phyloP scores from a whole-genome alignment of 2,113 vertebrate species.

The Callipepla californica region DNA sequence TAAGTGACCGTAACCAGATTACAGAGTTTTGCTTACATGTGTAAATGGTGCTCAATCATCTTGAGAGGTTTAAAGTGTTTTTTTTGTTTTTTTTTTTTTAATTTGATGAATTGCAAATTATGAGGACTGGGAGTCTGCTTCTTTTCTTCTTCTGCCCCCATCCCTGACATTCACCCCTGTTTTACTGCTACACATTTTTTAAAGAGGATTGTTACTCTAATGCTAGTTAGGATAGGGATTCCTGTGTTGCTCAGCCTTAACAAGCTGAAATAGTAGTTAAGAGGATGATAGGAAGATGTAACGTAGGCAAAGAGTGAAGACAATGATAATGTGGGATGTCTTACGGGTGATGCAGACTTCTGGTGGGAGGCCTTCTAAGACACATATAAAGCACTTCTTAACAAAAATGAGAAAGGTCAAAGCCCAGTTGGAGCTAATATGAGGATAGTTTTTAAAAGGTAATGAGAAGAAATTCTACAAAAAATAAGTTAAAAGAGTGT shows the following conservation, averaged over 20 bases:
- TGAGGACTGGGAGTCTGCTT: neutral
- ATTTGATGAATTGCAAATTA: conserved; percentile 24
- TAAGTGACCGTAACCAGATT: conserved; percentile 17
- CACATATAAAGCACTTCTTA: neutral
- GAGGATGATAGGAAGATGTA: neutral
- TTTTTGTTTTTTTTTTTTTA: neutral
- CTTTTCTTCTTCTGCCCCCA: neutral
- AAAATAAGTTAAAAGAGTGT: neutral
- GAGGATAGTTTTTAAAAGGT: neutral
- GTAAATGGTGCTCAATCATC: neutral
- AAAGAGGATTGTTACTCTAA: neutral
- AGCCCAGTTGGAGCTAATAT: neutral
- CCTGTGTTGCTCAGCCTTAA: neutral
- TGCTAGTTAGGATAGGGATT: neutral
- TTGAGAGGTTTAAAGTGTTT: neutral
- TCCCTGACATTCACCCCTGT: neutral
- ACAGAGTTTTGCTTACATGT: neutral
- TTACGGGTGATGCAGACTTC: neutral
- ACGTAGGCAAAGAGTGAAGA: neutral
- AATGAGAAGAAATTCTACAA: neutral
- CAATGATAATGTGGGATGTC: neutral
- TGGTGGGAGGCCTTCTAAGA: neutral
- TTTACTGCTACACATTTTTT: neutral
- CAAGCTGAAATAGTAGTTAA: neutral
- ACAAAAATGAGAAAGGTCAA: neutral